Conservation (phyloP, 2,888 invertebrate genomes). For the Patella depressa region DNA sequence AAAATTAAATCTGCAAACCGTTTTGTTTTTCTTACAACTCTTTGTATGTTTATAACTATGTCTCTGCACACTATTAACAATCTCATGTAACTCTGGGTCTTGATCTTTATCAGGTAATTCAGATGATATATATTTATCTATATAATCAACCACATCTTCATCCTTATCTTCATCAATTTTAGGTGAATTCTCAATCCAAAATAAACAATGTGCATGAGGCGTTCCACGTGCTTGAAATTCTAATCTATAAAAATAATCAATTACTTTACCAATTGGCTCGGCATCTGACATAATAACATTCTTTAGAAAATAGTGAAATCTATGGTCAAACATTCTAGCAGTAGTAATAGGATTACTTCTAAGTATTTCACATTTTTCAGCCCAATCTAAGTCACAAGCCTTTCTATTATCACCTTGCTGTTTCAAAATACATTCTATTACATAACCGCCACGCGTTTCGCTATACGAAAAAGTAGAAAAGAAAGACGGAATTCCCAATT, state of each 20-base stretch:
- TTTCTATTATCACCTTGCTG: conserved; percentile 15
- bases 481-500: conserved; percentile 22
- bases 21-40: conserved; percentile 31
- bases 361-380: conserved; percentile 24
- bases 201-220: conserved; percentile 39
- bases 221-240: conserved; percentile 44
- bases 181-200: conserved; percentile 37
- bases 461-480: conserved; percentile 21
- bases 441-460: conserved; percentile 19
- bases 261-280: conserved; percentile 34
- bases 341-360: conserved; percentile 26
- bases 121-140: conserved; percentile 38
- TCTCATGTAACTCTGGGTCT: conserved; percentile 38
- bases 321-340: conserved; percentile 27
- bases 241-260: conserved; percentile 40
- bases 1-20: conserved; percentile 39
- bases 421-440: conserved; percentile 19
- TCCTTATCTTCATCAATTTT: conserved; percentile 20
- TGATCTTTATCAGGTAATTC: conserved; percentile 15
- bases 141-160: conserved; percentile 28
- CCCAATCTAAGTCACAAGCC: conserved; percentile 23
- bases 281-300: conserved; percentile 18
- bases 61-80: conserved; percentile 31
- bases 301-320: conserved; percentile 20
- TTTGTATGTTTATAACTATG: conserved; percentile 37